A percentile compares a stretch with the other conserved stretches of the same genome.
These are phyloP conservation scores for Pemphigus obesinymphae DNA, from an alignment of 1,140 invertebrate genomes.

Conservation along the genomic window DNA sequence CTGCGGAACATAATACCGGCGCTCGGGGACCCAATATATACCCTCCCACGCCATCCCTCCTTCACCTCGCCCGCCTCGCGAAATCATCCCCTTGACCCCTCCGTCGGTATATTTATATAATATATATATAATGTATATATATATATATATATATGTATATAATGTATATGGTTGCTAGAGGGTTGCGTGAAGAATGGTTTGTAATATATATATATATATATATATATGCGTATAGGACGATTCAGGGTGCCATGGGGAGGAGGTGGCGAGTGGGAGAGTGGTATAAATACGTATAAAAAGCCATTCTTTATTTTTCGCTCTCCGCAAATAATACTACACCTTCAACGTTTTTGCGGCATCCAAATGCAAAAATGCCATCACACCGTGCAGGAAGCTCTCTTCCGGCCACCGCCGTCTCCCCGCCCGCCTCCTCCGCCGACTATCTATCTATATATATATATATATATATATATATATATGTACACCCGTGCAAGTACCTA, in stretches of 20 bases:
- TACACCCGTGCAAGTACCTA: not conserved
- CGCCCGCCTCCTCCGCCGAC: not conserved
- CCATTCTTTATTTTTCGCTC: constrained; percentile 36
- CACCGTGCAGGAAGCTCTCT: not conserved
- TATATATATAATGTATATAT: not conserved
- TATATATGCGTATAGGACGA: not conserved
- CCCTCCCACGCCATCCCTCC: not conserved
- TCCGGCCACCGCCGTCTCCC: not conserved
- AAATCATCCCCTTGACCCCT: constrained; percentile 4
- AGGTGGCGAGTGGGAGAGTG: not conserved
- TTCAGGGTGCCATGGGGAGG: not conserved
- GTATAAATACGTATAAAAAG: not conserved
- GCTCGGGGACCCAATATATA: not conserved
- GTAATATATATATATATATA: not conserved
- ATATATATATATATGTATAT: not conserved
- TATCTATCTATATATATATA: no score
- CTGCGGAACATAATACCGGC: constrained; percentile 32
- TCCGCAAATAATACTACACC: constrained; percentile 21
- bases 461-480: no score
- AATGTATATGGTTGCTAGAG: no score
- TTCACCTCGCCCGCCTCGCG: not conserved
- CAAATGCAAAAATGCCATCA: not conserved
- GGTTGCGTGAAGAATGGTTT: no score
- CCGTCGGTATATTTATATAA: not conserved
- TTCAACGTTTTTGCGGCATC: constrained; percentile 20